phyloP scores from a whole-genome alignment of 2,797 vertebrate species.

The Tragelaphus eurycerus region DNA sequence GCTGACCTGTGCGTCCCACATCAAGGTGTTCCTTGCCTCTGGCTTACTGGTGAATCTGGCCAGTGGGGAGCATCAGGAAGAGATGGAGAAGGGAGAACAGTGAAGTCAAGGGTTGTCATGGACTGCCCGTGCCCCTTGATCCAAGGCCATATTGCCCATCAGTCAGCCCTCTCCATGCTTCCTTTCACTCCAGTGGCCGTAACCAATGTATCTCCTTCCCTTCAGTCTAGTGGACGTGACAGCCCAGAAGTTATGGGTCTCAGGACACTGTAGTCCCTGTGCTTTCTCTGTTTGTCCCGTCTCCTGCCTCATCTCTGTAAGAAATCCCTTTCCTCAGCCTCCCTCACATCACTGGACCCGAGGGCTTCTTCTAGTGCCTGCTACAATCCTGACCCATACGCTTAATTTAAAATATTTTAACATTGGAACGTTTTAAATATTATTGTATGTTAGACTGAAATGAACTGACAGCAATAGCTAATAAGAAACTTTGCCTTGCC shows the following conservation, averaged over 20 bases:
- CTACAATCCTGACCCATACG: neutral
- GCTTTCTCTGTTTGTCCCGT: neutral
- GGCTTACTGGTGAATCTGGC: neutral
- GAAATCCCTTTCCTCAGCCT: neutral
- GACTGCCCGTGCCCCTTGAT: neutral
- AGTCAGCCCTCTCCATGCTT: fast-evolving
- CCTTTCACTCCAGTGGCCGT: neutral
- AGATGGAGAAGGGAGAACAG: neutral
- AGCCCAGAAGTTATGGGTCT: neutral
- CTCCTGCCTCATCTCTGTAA: neutral
- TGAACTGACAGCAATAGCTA: neutral
- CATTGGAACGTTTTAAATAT: neutral
- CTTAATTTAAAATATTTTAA: neutral
- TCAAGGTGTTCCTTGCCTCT: neutral
- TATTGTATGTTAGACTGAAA: neutral
- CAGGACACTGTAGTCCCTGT: too few species aligned
- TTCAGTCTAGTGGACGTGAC: neutral
- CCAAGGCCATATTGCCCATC: neutral
- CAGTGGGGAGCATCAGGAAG: neutral
- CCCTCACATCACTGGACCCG: neutral
- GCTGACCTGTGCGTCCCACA: neutral
- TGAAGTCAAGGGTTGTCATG: neutral
- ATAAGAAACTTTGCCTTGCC: neutral
- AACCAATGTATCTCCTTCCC: too few species aligned
- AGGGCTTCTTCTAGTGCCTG: neutral